A percentile compares a stretch with the other conserved stretches of the same genome.
phyloP scores from a whole-genome alignment of 2,888 invertebrate species.

The Elaeidobius kamerunicus region DNA sequence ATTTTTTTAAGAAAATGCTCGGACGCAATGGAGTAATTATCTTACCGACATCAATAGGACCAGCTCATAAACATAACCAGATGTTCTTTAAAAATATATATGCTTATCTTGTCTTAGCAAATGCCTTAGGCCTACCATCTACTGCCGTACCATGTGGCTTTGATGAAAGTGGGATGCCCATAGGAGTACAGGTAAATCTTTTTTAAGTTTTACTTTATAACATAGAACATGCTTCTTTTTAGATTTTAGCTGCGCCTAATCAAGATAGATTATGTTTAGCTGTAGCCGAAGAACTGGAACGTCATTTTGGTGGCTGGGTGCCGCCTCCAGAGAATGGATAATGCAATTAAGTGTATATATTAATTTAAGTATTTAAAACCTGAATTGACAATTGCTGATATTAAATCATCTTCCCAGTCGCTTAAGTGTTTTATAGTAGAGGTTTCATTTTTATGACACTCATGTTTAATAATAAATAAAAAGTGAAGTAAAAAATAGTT shows the following conservation, averaged over 20 bases:
- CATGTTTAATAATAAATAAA: too few species aligned
- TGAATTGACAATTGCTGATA: too few species aligned
- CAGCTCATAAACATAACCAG: slow-evolving; percentile 65
- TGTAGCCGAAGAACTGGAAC: slow-evolving; percentile 75
- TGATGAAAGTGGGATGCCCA: slow-evolving; percentile 61
- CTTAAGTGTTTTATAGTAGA: too few species aligned
- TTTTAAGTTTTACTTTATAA: background rate
- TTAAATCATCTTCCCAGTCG: too few species aligned
- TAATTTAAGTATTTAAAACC: too few species aligned
- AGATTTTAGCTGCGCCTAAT: slow-evolving; percentile 70
- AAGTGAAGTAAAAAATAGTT: too few species aligned
- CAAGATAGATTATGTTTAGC: slow-evolving; percentile 79
- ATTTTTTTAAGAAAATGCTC: slow-evolving; percentile 55
- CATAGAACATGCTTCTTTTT: slow-evolving; percentile 33
- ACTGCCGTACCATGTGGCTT: slow-evolving; percentile 72
- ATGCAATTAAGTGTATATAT: too few species aligned
- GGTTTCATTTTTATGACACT: too few species aligned
- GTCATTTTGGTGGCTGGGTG: slow-evolving; percentile 78
- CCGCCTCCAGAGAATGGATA: slow-evolving; percentile 13
- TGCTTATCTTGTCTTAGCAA: slow-evolving; percentile 64
- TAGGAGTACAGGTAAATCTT: slow-evolving; percentile 67
- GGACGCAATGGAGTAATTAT: slow-evolving; percentile 69
- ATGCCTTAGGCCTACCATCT: slow-evolving; percentile 71
- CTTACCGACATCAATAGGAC: slow-evolving; percentile 64
- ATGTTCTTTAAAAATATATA: slow-evolving; percentile 59